These are phyloP conservation scores for Tupaia chinensis DNA, from an alignment of 2,113 vertebrate species.

Conservation along the genomic window DNA sequence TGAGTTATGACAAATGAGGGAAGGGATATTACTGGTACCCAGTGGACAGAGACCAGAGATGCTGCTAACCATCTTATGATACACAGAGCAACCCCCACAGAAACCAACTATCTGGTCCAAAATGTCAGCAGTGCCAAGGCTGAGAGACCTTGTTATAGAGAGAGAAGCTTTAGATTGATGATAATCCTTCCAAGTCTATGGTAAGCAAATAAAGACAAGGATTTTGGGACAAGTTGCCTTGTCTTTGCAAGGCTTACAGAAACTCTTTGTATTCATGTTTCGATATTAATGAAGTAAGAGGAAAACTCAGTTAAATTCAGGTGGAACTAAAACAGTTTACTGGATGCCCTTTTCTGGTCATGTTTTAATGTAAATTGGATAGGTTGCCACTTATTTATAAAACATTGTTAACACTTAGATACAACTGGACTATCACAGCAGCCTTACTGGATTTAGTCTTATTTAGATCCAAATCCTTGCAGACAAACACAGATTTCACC, in stretches of 20 bases:
- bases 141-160: not conserved
- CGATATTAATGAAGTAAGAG: not conserved
- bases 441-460: not conserved
- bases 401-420: not conserved
- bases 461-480: not conserved
- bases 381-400: not conserved
- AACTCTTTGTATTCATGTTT: not conserved
- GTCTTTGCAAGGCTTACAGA: not conserved
- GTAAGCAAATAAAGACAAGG: not conserved
- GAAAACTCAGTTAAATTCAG: not conserved
- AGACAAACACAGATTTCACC: not conserved
- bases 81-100: too few species aligned
- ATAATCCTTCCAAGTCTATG: not conserved
- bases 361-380: conserved; percentile 8
- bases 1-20: not conserved
- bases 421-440: not conserved
- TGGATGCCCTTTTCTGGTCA: not conserved
- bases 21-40: not conserved
- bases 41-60: not conserved
- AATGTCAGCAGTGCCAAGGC: not conserved
- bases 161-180: not conserved
- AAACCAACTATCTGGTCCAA: not conserved
- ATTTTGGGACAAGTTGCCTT: not conserved
- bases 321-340: not conserved
- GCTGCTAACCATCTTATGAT: not conserved